phyloP scores from a whole-genome alignment of 2,888 invertebrate species.

The Glyphotaelius pellucidus region DNA sequence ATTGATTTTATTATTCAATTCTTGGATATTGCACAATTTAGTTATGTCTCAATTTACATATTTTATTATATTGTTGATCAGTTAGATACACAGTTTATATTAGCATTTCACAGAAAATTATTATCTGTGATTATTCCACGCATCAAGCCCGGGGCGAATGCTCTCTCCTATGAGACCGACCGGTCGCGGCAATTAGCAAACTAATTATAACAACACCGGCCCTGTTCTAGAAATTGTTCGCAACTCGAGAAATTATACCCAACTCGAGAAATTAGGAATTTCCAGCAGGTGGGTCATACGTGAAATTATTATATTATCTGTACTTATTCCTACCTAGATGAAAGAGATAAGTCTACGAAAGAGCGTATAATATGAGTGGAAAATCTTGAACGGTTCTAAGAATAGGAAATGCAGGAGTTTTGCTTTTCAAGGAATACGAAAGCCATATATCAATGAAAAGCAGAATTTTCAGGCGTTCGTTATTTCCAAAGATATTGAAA shows the following conservation, averaged over 20 bases:
- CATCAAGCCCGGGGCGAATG: not conserved
- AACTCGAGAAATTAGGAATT: not conserved
- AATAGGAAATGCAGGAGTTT: not conserved
- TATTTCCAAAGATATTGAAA: too few species aligned
- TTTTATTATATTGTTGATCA: not conserved
- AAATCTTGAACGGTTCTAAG: not conserved
- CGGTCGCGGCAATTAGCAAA: slow-evolving; percentile 20
- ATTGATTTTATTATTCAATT: not conserved
- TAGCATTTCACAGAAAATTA: not conserved
- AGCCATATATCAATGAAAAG: not conserved
- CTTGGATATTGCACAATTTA: not conserved
- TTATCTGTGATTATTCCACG: slow-evolving; percentile 11
- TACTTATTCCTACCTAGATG: not conserved
- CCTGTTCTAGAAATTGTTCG: not conserved
- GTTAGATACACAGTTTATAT: not conserved
- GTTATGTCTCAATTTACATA: not conserved
- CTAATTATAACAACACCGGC: slow-evolving; percentile 25
- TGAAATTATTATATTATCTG: not conserved
- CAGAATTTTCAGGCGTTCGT: not conserved
- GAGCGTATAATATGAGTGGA: not conserved
- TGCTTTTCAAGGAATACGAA: not conserved
- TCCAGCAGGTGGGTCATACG: not conserved
- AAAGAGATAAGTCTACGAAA: too few species aligned
- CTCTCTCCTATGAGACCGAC: not conserved
- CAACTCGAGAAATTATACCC: not conserved